Conservation (phyloP, 2,888 invertebrate species). For the Xanthia togata region DNA sequence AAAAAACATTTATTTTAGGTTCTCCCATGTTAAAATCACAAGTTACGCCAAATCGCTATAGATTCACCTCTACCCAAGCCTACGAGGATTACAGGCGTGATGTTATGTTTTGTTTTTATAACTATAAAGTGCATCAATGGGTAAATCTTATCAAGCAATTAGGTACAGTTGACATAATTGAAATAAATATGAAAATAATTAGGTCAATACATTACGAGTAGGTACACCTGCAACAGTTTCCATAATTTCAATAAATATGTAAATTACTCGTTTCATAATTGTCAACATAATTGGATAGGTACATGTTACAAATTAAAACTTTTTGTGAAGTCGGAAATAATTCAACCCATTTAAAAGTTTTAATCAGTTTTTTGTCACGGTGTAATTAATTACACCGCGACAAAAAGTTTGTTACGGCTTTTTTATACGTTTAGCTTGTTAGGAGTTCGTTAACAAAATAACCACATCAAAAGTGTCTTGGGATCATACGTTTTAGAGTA, state of each 20-base stretch:
- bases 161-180: neutral
- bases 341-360: slow-evolving; percentile 36
- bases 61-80: no score
- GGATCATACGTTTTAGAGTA: no score
- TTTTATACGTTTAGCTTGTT: slow-evolving; percentile 18
- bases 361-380: slow-evolving; percentile 39
- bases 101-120: neutral
- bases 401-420: slow-evolving; percentile 28
- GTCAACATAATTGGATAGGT: slow-evolving; percentile 11
- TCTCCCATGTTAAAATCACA: no score
- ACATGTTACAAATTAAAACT: slow-evolving; percentile 14
- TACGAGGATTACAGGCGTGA: neutral
- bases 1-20: no score
- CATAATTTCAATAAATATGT: neutral
- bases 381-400: slow-evolving; percentile 47
- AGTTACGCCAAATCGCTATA: no score
- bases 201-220: neutral
- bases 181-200: neutral
- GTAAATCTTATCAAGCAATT: neutral
- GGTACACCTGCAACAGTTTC: neutral
- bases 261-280: slow-evolving; percentile 11
- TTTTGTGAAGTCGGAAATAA: slow-evolving; percentile 28
- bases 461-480: no score
- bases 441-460: slow-evolving; percentile 8
- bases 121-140: neutral